Percentiles rank a stretch among this genome's conserved stretches.
These are phyloP conservation scores for Chelmon rostratus DNA, from an alignment of 2,797 vertebrate genomes.

Conservation along the genomic window DNA sequence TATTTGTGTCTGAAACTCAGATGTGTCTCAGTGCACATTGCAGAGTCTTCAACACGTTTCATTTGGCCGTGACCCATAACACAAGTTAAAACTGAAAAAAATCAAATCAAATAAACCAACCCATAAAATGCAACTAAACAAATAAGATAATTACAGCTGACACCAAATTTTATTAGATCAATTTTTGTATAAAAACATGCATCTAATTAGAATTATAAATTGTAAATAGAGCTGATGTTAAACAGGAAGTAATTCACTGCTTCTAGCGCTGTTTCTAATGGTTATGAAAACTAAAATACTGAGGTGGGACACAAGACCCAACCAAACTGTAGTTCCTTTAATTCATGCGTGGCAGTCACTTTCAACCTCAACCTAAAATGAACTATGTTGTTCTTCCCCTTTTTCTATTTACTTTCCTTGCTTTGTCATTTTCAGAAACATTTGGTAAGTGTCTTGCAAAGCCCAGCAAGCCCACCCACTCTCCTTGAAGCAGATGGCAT, in stretches of 20 bases:
- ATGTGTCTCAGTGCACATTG: slow-evolving; percentile 68
- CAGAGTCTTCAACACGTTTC: slow-evolving; percentile 72
- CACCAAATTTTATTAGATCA: not conserved
- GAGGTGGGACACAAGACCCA: slow-evolving; percentile 20
- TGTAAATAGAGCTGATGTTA: slow-evolving; percentile 18
- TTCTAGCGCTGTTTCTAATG: slow-evolving; percentile 6
- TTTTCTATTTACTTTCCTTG: slow-evolving; percentile 84
- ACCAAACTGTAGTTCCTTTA: slow-evolving; percentile 45
- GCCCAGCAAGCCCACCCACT: slow-evolving; percentile 84
- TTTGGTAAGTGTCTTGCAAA: slow-evolving; percentile 96
- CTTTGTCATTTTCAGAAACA: slow-evolving; percentile 94
- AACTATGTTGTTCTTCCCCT: slow-evolving; percentile 84
- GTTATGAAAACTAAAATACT: slow-evolving; percentile 27
- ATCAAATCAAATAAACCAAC: not conserved
- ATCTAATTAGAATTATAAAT: slow-evolving; percentile 29
- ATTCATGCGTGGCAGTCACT: slow-evolving; percentile 39
- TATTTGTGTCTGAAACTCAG: slow-evolving; percentile 76
- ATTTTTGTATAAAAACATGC: not conserved
- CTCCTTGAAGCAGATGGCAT: slow-evolving; percentile 91
- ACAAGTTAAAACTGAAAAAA: slow-evolving; percentile 40
- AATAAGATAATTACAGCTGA: slow-evolving; percentile 12
- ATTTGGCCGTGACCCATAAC: slow-evolving; percentile 56
- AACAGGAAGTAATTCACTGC: not conserved
- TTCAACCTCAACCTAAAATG: slow-evolving; percentile 75
- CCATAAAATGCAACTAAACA: slow-evolving; percentile 15